Evolutionary conservation across 2,113 vertebrate genomes (phyloP), one percentile per base, ranked within the genome.

Genomic region (Damaliscus lunatus): DNA sequence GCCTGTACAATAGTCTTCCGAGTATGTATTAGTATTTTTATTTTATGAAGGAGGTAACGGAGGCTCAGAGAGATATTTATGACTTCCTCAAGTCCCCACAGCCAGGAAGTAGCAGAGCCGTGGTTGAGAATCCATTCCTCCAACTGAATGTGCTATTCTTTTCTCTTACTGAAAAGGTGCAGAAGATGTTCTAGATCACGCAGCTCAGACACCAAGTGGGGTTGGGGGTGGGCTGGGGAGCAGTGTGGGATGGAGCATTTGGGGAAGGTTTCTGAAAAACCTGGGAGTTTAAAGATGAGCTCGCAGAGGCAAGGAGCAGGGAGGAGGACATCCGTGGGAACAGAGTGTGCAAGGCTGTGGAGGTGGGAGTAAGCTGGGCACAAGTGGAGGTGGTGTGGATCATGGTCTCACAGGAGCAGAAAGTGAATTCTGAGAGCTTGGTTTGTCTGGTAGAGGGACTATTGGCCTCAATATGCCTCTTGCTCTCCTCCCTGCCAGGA

Each of bases 391-490:
- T 97, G 67, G 23, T 83, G 31, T 85, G 36, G 50, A 57, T 81
- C 11, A 7, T 81, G 88, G 17, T 74, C 55, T 85, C 36, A 2
- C n/a, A 40, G 14, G 77, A 46, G 17, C 12, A 84, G 31, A 94
- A 94, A 46, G 67, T 90, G 80, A 46, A 77, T 88, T 94, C 77
- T 96, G 96, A 87, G 50, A 46, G 67, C 46, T 80, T 97, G 77
- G 36, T 71, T 90, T 92, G 16, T 74, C 52, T 77, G 9, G 10
- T 40, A 60, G 13, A 10, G 78, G 12, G 29, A 1, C 6, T 95
- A 6, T 85, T 27, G 81, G 46, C 23, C 64, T 90, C 80, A 83
- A 74, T 93, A 43, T 85, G 17, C 77, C 33, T 90, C 43, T 80
- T 77, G 14, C 23, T 21, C 15, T 48, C 19, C 52, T 74, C 21